Base-by-base conservation (phyloP, 1,140 invertebrate genomes). In the Drosophila parabipectinata region DNA sequence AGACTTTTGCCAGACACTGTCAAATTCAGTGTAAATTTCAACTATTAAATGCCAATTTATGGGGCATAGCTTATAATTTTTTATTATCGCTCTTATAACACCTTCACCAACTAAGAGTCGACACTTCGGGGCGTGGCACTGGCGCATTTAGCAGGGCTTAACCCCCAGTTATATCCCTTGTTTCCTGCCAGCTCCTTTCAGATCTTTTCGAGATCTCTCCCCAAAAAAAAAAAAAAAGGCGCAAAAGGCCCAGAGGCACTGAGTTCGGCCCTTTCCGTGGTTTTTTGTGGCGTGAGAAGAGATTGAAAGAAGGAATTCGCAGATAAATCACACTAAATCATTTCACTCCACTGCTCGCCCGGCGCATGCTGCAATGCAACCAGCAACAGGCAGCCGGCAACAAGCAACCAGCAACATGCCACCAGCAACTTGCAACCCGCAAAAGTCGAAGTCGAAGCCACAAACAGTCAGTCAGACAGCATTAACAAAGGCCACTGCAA, bases 321-420 rank as follows among this genome's bases (percentile, higher is more conserved):
- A 88, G 83, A 88, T 88, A 88, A 88, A 88, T 88, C 83, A 88
- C 83, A 88, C 83, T 88, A 88, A 88, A 88, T 88, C 83, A 88
- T 88, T 88, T 88, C 83, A 88, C 80, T 87, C 75, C 58, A 30
- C 59, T 51, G 55, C 47, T 60, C 71, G 55, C 54, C 52, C 58
- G 82, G 69, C 78, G 83, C 83, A 88, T 87, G 82, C 83, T 66
- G 78, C 82, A 81, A 87, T 87, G 82, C 78, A 72, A 21, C 37
- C 26, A 8, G 28, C 32, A 4, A 39, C 21, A 8, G 24, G 1
- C 5, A 14, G 45, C 26, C 12, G 18, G 3, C n/a, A 12, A 47
- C n/a, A n/a, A 55, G 39, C 18, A 24, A 24, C 28, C 39, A n/a
- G 72, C 56, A 55, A 56, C 55, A 34, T 32, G 4, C 18, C 24